Conservation (phyloP, 2,888 invertebrate species). For the Athalia cordata region DNA sequence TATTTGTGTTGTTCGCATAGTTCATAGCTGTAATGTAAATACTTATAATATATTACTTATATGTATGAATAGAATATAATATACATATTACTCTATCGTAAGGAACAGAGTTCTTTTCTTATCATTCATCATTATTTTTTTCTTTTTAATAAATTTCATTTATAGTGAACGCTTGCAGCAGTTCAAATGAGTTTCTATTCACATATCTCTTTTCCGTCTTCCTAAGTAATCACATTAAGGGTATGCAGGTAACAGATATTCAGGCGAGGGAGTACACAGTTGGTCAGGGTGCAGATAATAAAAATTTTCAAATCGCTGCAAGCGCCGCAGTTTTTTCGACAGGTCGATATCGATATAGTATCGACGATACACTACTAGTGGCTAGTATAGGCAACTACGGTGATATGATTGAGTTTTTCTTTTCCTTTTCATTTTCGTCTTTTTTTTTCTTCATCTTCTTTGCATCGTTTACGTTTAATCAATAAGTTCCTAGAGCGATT, state of each 20-base stretch:
- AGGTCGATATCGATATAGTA: slow-evolving; percentile 48
- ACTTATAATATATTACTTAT: background rate
- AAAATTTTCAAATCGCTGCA: slow-evolving; percentile 24
- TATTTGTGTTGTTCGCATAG: slow-evolving; percentile 8
- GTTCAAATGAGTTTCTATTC: slow-evolving; percentile 10
- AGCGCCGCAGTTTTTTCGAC: background rate
- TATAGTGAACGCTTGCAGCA: background rate
- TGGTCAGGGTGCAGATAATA: too few relatives aligned
- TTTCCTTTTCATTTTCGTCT: slow-evolving; percentile 36
- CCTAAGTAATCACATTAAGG: background rate
- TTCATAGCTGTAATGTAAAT: background rate
- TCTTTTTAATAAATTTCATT: background rate
- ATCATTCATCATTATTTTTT: background rate
- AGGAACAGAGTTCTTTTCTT: slow-evolving; percentile 42
- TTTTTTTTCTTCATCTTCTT: background rate
- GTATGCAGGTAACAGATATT: slow-evolving; percentile 6
- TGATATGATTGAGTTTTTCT: slow-evolving; percentile 65
- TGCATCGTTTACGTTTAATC: background rate
- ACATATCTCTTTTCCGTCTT: background rate
- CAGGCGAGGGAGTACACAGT: background rate
- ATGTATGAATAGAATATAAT: background rate
- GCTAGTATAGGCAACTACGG: slow-evolving; percentile 67
- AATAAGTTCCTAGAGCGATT: background rate
- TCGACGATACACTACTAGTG: slow-evolving; percentile 60
- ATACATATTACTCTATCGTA: slow-evolving; percentile 25